These are phyloP conservation scores for Cydia pomonella DNA, from an alignment of 1,140 invertebrate species.

Conservation along the genomic window DNA sequence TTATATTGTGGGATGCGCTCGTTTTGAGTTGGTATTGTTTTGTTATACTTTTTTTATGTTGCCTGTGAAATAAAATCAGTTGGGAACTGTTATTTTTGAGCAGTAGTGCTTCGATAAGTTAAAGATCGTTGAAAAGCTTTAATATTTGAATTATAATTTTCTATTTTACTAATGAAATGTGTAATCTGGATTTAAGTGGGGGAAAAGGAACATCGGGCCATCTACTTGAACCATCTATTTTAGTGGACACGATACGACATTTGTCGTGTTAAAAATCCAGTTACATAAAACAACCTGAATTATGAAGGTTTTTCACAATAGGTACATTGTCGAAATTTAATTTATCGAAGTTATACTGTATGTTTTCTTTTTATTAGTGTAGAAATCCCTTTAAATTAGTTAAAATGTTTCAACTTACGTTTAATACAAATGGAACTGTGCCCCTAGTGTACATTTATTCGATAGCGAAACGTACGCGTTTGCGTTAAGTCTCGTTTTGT, in stretches of 20 bases:
- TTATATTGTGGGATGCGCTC: conserved; percentile 37
- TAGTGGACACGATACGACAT: too few species aligned
- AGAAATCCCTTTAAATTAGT: neutral
- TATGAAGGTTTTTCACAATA: neutral
- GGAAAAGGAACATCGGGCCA: too few species aligned
- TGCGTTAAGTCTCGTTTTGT: too few species aligned
- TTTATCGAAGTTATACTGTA: neutral
- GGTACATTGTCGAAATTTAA: neutral
- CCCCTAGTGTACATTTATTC: too few species aligned
- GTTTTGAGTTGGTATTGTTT: conserved; percentile 42
- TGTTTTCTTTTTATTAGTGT: conserved; percentile 18
- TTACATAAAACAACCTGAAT: too few species aligned
- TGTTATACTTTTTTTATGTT: conserved; percentile 41
- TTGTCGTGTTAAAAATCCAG: too few species aligned
- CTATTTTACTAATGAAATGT: too few species aligned
- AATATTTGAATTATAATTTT: neutral
- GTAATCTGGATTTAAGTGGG: too few species aligned
- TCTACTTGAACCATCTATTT: too few species aligned
- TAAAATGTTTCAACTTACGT: too few species aligned
- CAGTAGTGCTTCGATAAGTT: conserved; percentile 4
- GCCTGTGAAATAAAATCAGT: conserved; percentile 44
- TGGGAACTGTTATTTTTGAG: conserved; percentile 35
- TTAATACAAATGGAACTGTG: too few species aligned
- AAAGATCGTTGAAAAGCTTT: neutral
- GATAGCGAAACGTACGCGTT: too few species aligned